Evolutionary conservation across 2,113 vertebrate species (phyloP), one percentile per base, ranked within the genome.

Genomic region (Aplodontia rufa): DNA sequence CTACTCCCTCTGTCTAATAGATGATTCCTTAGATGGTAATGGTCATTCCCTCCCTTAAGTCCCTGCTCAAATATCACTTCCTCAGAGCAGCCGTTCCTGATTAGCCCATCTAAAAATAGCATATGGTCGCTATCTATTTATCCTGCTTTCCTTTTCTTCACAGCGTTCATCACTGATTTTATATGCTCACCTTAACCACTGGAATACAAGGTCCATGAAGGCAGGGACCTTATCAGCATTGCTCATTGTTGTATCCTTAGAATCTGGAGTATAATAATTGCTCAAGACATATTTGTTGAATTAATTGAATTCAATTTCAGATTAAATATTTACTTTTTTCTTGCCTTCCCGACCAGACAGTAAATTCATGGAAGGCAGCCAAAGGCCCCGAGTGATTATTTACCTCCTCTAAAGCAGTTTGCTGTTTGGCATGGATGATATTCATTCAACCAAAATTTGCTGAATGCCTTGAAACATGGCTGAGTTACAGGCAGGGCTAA

Each of bases 21-120:
- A 53, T 66, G 72, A 68, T 84, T 91, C 87, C 84, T 60, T 87
- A 84, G 28, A 69, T 72, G 94, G 87, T 28, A 53, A 80, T 10
- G 24, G 40, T 37, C 9, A 69, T 84, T 82, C 62, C 66, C 30
- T 64, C 40, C 47, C 42, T 71, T 87, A 91, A 89, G 58, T 93
- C 68, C 20, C 69, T 92, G 69, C 69, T 97, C 93, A 95, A 66
- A 72, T 89, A 91, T 84, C 93, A 66, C 90, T 93, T 95, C 90
- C 94, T 97, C 93, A 76, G 94, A 91, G 92, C 92, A 95, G 96
- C 71, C 95, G 93, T 95, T 87, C 78, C 69, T 64, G 95, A 58
- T 93, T 82, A 95, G 82, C 37, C 68, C 66, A 40, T 87, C 83
- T 95, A 93, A 97, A 97, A 87, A 94, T 87, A 96, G 79, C 64